A percentile compares a stretch with the other conserved stretches of the same genome.
phyloP scores from a whole-genome alignment of 2,113 vertebrate genomes.

The Pseudonaja textilis region DNA sequence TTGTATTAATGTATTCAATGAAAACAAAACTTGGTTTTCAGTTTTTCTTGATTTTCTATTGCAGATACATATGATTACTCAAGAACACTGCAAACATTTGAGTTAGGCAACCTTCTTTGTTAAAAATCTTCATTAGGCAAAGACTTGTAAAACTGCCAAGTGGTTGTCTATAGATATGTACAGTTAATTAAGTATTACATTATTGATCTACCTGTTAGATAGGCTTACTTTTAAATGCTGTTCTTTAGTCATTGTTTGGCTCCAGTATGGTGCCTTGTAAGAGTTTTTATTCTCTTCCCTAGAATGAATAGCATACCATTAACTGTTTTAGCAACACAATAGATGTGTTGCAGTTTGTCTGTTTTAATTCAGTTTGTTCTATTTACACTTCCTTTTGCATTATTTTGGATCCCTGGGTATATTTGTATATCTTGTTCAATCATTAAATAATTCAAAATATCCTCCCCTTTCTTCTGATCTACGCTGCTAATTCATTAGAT shows the following conservation, averaged over 20 bases:
- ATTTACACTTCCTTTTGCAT: neutral
- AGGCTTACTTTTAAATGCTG: neutral
- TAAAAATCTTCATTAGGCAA: neutral
- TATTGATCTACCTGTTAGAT: neutral
- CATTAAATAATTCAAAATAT: neutral
- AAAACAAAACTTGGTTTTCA: neutral
- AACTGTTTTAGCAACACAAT: neutral
- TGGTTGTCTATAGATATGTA: neutral
- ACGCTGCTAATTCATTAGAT: neutral
- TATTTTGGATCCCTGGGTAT: neutral
- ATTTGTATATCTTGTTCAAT: neutral
- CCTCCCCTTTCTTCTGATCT: neutral
- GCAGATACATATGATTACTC: neutral
- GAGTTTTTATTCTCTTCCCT: neutral
- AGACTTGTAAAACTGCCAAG: neutral
- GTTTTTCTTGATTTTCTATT: neutral
- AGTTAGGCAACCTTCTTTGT: neutral
- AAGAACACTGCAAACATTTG: neutral
- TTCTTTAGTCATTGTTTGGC: neutral
- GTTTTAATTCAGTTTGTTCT: neutral
- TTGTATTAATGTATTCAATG: neutral
- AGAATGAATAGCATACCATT: neutral
- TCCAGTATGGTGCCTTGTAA: neutral
- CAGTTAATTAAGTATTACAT: constrained; percentile 3
- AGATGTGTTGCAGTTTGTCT: neutral